Evolutionary conservation across 1,140 invertebrate genomes (phyloP), one percentile per base, ranked within the genome.

Genomic region (Drosophila trapezifrons): DNA sequence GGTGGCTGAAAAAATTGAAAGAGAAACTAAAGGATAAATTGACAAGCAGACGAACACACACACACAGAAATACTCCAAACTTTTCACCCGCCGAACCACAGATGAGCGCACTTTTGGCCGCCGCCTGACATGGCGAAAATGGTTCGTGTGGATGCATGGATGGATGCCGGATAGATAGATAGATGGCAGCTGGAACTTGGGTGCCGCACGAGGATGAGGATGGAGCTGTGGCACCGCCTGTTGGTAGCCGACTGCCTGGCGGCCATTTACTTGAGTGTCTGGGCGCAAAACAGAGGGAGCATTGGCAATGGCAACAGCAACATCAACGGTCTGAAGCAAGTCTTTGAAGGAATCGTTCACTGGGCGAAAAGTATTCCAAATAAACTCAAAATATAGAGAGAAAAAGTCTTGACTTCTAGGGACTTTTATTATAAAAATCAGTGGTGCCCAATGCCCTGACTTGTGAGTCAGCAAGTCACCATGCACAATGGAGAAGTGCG

Each of bases 201-300:
- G 42, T 38, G 51, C 49, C 47, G 47, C 17, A 51, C 17, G 47
- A 32, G 47, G 37, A 52, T 56, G 12, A 17, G 56, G 22, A 57
- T 51, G 35, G 49, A 17, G 29, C 37, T 42, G 20, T 57, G 38
- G 40, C 12, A 20, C 38, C 22, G 35, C 17, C 32, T 64, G 42
- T 65, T 78, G 58, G 37, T 45, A 46, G 66, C 67, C 72, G 75
- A 64, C 69, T 71, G 70, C 54, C 69, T 71, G 72, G 70, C 76
- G 63, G 66, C 63, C 67, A 82, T 86, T 82, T 87, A 76, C 83
- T 86, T 79, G 83, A 87, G 84, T 79, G 83, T 86, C 83, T 86
- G 82, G 70, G 67, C 63, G 71, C 69, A 87, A 84, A 59, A 84
- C 70, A 69, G 80, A 83, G 75, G 76, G 71, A 51, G 45, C 37